Evolutionary conservation across 2,888 invertebrate genomes (phyloP), one percentile per base, ranked within the genome.

Genomic region (Congeria kusceri): DNA sequence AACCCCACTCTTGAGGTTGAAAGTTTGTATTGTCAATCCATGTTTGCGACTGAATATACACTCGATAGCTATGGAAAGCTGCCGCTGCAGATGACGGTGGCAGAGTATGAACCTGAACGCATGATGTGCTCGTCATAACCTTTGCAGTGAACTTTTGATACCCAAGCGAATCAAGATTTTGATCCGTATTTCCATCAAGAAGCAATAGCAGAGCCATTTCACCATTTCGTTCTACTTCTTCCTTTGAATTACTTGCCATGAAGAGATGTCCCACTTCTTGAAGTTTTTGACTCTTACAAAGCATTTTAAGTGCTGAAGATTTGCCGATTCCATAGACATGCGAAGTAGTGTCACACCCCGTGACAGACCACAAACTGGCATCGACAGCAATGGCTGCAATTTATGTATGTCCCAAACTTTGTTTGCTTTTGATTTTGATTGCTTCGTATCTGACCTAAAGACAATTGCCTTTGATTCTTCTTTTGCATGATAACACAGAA

Each of bases 11-110:
- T 13, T 65, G n/a, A 4, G 76, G 68, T 44, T 58, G 59, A 18
- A 64, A 9, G 25, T 23, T 39, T 23, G n/a, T 63, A 23, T 58
- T 61, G 15, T 67, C 81, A 28, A 61, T 76, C 83, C 77, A 85
- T 49, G 32, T 25, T 29, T 75, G 80, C 7, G 77, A 58, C 70
- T 83, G 86, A 58, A 58, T 46, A 73, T 79, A 83, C 13, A 80
- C 80, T 11, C 82, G 64, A 27, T 63, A 32, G 57, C 76, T 67
- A 57, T 86, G 83, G 27, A 57, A 72, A 13, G 28, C 15, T 18
- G 83, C 77, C 23, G 86, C 75, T 58, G 71, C 73, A 62, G 77
- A 49, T 65, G 87, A 84, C 47, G 85, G 85, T n/a, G 83, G 86
- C n/a, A 87, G 59, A 32, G 63, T 59, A n/a, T 81, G 69, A 13